Base-by-base conservation (phyloP, 1,140 invertebrate species). In the Pseudomyrmex dendroicus region DNA sequence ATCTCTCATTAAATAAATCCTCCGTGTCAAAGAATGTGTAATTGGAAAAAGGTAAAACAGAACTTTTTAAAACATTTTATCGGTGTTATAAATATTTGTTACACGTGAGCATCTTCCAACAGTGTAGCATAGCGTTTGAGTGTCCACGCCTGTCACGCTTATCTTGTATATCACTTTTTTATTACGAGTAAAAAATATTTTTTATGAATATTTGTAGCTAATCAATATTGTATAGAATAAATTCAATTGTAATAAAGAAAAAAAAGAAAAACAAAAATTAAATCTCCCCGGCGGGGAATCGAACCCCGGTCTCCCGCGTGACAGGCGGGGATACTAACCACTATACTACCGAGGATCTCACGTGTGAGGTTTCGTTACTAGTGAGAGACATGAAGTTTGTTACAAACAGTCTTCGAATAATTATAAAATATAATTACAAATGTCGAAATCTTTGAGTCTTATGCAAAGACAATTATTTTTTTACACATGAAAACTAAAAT, bases 231-330 rank as follows among this genome's bases (percentile, higher is more conserved):
- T 35, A 35, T 12, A 59, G 10, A 59, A 59, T 22, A 59, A 22
- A 22, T 22, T 9, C 17, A 12, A 22, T 8, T 59, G 5, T 35
- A 35, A 7, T 3, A 0, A 35, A 7, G 7, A 35, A 35, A 35
- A 35, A 35, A 35, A 64, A 44, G 44, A n/a, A n/a, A 64, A 35
- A n/a, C 15, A 10, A 62, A 62, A 64, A 15, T n/a, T 8, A 64
- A 5, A 64, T 35, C 15, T 64, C 62, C 25, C 22, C 62, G 62
- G 25, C 62, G 62, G 22, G 62, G 62, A 64, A 64, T 64, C 25
- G 25, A 64, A 64, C 62, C 25, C 22, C 62, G n/a, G 15, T 64
- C 15, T 52, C 12, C 64, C 17, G 44, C 35, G 17, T 67, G 46
- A 48, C 17, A 52, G 64, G 20, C 12, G 12, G 9, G n/a, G 44